Evolutionary conservation across 2,888 invertebrate species (phyloP).

Genomic region (Agrotis clavis): DNA sequence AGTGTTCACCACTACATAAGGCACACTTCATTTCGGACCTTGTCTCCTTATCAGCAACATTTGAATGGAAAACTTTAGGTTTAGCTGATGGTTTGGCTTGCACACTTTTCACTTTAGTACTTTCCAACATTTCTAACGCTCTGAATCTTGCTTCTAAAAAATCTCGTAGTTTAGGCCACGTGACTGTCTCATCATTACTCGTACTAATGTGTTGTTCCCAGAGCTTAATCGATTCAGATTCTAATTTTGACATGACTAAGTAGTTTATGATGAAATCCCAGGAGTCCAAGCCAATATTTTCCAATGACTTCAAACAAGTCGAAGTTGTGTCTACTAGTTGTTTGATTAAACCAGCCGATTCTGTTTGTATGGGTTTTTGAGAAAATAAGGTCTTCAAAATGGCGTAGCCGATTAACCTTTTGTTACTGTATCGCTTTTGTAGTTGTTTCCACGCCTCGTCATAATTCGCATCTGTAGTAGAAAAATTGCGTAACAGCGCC

Average conservation of each 20-base stretch:
- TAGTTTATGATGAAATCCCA: constrained; percentile 30
- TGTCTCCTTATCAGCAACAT: neutral
- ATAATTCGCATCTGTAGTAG: constrained; percentile 34
- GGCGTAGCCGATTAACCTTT: constrained; percentile 29
- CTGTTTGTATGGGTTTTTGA: constrained; percentile 22
- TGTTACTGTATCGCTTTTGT: constrained; percentile 33
- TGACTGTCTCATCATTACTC: neutral
- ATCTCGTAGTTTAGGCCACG: neutral
- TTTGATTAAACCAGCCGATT: constrained; percentile 28
- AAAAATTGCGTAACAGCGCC: constrained; percentile 26
- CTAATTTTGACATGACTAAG: neutral
- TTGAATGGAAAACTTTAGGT: neutral
- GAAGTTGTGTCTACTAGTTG: constrained; percentile 33
- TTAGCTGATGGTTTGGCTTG: constrained; percentile 15
- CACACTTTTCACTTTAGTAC: constrained; percentile 6
- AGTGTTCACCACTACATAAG: constrained; percentile 24
- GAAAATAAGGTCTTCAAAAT: constrained; percentile 33
- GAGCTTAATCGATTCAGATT: neutral
- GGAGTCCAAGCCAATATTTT: constrained; percentile 27
- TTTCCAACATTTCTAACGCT: constrained; percentile 37
- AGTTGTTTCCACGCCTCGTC: constrained; percentile 34
- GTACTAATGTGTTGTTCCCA: constrained; percentile 2
- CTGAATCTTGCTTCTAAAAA: constrained; percentile 35
- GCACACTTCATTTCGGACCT: constrained; percentile 15
- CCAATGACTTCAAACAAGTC: constrained; percentile 23